Evolutionary conservation across 2,113 vertebrate genomes (phyloP).

Genomic region (Spilogale gracilis): DNA sequence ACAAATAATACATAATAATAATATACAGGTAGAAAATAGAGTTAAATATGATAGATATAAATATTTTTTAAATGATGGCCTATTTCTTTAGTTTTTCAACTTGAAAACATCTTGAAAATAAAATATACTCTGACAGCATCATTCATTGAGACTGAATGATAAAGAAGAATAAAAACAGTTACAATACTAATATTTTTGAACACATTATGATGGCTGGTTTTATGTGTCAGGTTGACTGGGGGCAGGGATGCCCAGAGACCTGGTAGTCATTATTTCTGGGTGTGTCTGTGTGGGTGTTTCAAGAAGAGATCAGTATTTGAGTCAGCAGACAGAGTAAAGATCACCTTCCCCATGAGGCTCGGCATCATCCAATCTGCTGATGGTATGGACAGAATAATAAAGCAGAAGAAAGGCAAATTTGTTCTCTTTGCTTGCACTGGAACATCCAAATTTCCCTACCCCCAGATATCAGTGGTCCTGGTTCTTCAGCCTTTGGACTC

Average conservation of each 20-base stretch:
- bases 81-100: neutral
- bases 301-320: too few relatives aligned
- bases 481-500: too few relatives aligned
- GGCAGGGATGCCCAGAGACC: neutral
- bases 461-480: rapidly evolving
- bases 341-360: rapidly evolving
- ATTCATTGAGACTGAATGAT: neutral
- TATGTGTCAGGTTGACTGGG: neutral
- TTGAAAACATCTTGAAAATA: neutral
- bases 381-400: too few relatives aligned
- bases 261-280: neutral
- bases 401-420: neutral
- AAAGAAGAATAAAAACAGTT: neutral
- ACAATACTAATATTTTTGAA: neutral
- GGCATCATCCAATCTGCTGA: too few relatives aligned
- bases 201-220: neutral
- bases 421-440: neutral
- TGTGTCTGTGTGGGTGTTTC: too few relatives aligned
- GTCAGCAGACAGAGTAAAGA: neutral
- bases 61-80: neutral
- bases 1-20: neutral
- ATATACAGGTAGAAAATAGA: neutral
- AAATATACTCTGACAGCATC: neutral
- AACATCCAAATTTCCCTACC: neutral
- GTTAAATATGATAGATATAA: neutral